These are phyloP conservation scores for Neopelma chrysocephalum DNA, from an alignment of 2,797 vertebrate genomes.

Conservation along the genomic window DNA sequence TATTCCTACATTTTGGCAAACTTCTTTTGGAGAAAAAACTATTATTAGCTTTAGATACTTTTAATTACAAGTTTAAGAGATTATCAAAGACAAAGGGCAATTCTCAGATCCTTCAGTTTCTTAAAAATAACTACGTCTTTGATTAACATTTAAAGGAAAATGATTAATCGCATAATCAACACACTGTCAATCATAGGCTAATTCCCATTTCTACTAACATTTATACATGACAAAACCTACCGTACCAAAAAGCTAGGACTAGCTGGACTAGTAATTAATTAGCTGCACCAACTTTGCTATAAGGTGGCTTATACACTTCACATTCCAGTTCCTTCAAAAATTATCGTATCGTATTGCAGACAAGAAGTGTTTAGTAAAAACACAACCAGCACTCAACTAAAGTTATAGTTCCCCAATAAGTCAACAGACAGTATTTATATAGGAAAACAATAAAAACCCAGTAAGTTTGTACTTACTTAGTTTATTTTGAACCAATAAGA, in stretches of 20 bases:
- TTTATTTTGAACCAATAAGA: background rate
- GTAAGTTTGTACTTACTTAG: background rate
- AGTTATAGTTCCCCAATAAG: background rate
- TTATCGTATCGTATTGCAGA: background rate
- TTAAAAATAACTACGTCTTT: constrained; percentile 38
- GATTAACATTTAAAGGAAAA: constrained; percentile 46
- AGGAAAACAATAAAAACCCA: background rate
- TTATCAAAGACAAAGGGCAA: constrained; percentile 35
- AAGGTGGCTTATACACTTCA: too few relatives aligned
- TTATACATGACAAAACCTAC: constrained; percentile 66
- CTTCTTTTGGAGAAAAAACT: constrained; percentile 10
- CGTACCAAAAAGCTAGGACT: constrained; percentile 36
- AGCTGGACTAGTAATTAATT: constrained; percentile 77
- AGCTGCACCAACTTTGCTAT: constrained; percentile 50
- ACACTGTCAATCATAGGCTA: constrained; percentile 72
- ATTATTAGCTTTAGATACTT: constrained; percentile 47
- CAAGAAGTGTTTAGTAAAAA: background rate
- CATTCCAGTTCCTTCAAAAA: constrained; percentile 59
- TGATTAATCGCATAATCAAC: constrained; percentile 76
- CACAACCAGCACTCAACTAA: background rate
- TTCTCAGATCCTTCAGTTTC: constrained; percentile 29
- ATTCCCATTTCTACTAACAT: constrained; percentile 17
- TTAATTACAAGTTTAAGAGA: constrained; percentile 63
- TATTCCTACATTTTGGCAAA: background rate
- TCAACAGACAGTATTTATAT: background rate